Base-by-base conservation (phyloP, 2,113 vertebrate genomes). In the Embiotoca jacksoni region DNA sequence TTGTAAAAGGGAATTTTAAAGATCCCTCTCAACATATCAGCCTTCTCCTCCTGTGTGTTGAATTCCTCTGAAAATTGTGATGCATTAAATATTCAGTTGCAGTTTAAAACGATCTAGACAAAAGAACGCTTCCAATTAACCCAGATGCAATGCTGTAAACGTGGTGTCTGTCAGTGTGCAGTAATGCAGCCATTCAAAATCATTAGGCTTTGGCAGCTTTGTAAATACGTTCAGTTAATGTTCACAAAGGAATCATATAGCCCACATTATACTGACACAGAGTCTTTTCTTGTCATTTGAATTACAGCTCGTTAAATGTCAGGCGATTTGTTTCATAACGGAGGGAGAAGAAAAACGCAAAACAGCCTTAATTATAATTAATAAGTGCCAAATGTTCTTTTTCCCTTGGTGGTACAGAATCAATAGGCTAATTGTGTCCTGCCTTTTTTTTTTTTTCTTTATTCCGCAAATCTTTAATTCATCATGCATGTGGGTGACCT, bases 401-500 rank as follows among this genome's bases (percentile, higher is more conserved):
- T 6, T 4, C 30, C 13, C 35, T 31, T 7, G 33, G 15, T 57
- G 71, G n/a, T 39, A 53, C 54, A 62, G 30, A 74, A 84, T 83
- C 55, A 73, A 68, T 81, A 8, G 7, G 14, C 11, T 65, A 7
- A 72, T 65, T 57, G 41, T 32, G 15, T 23, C 23, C 6, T 16
- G 15, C 32, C n/a, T 52, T 32, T 8, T 37, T 23, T 9, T 3
- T 31, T 39, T 16, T 49, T 30, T 55, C 49, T 30, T 4, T 13
- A 61, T 60, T 61, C 55, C 15, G 30, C 7, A 41, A 10, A 74
- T 59, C 23, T 83, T 82, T 50, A 64, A 80, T 75, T 52, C 70
- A 65, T 60, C 77, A 65, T 63, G 54, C 70, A 49, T 80, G 62
- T 75, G 80, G 64, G 13, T 91, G 84, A 91, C 91, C 91, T 91